phyloP scores from a whole-genome alignment of 2,113 vertebrate genomes.

The Bubo scandiacus region DNA sequence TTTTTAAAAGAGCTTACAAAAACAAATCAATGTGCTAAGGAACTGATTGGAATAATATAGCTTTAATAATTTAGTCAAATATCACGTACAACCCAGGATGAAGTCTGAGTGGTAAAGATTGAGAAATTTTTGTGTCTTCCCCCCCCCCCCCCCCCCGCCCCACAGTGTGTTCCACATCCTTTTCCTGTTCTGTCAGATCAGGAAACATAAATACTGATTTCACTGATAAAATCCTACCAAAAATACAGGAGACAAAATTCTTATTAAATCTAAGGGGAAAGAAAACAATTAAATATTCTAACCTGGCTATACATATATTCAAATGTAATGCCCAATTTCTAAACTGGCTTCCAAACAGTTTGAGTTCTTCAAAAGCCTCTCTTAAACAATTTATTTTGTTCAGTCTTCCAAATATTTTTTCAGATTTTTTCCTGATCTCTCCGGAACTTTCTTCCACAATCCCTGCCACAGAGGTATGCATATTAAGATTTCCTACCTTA shows the following conservation, averaged over 20 bases:
- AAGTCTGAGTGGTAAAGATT: background rate
- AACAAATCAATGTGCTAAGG: background rate
- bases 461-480: accelerated
- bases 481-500: background rate
- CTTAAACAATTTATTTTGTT: background rate
- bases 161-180: background rate
- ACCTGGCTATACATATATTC: background rate
- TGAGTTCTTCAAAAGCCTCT: background rate
- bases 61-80: background rate
- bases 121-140: background rate
- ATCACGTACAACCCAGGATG: background rate
- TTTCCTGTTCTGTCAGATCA: background rate
- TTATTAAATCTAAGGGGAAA: background rate
- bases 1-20: background rate
- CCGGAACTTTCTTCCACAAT: background rate
- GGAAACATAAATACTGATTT: background rate
- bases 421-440: background rate
- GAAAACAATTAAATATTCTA: background rate
- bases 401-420: background rate
- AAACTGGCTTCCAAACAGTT: background rate
- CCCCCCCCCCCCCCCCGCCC: too few relatives aligned
- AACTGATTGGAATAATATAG: background rate
- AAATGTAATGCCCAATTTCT: background rate
- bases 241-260: background rate
- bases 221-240: background rate